phyloP scores from a whole-genome alignment of 2,797 vertebrate genomes.

The Sphenopsis melanotis region DNA sequence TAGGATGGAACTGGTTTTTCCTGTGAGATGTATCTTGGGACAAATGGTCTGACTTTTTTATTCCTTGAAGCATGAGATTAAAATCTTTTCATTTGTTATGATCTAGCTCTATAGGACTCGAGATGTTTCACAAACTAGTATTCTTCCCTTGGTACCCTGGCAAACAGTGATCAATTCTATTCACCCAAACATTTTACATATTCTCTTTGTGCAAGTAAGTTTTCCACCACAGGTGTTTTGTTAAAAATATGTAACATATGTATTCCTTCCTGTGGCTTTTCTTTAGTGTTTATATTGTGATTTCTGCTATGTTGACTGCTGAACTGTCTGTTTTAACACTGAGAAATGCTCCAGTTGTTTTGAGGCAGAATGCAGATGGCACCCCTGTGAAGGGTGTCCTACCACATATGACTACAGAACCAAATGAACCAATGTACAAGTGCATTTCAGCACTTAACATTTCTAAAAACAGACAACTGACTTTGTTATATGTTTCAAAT shows the following conservation, averaged over 20 bases:
- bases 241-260: background rate
- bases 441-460: background rate
- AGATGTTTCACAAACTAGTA: background rate
- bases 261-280: background rate
- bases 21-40: background rate
- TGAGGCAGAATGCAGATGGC: background rate
- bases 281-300: background rate
- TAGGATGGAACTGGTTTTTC: background rate
- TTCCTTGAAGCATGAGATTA: background rate
- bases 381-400: background rate
- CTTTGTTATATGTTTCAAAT: background rate
- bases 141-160: background rate
- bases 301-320: background rate
- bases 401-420: background rate
- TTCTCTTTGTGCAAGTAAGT: background rate
- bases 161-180: background rate
- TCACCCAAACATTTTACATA: background rate
- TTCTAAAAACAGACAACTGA: background rate
- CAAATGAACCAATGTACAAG: background rate
- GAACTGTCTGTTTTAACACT: background rate
- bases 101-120: background rate
- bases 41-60: background rate
- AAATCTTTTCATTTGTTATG: background rate
- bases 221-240: background rate
- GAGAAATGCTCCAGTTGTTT: background rate